These are phyloP conservation scores for Melanotus villosus DNA, from an alignment of 2,888 invertebrate genomes.

Conservation along the genomic window DNA sequence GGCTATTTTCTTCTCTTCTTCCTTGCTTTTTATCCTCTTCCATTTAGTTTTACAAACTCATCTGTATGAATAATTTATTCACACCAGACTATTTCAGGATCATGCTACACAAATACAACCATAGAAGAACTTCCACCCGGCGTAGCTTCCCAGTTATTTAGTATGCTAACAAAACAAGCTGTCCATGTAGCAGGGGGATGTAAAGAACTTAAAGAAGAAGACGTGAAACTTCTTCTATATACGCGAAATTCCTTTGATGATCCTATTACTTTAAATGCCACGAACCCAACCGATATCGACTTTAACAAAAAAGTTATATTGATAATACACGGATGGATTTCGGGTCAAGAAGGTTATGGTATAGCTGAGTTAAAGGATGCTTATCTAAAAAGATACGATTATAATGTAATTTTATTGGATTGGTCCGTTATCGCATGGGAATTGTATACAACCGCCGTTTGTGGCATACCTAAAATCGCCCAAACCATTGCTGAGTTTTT, in stretches of 20 bases:
- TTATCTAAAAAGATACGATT: conserved; percentile 17
- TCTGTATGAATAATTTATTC: too few species aligned
- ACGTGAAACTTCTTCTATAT: not conserved
- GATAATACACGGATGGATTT: conserved; percentile 10
- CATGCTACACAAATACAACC: too few species aligned
- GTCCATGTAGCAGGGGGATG: not conserved
- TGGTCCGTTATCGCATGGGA: not conserved
- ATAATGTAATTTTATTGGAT: conserved; percentile 4
- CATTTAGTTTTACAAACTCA: too few species aligned
- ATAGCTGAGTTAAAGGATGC: conserved; percentile 9
- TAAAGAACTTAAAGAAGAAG: not conserved
- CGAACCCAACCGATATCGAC: not conserved
- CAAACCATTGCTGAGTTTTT: not conserved
- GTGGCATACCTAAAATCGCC: conserved; percentile 16
- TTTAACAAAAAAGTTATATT: not conserved
- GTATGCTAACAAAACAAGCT: not conserved
- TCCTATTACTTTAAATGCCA: not conserved
- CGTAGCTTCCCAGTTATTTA: not conserved
- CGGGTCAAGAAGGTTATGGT: not conserved
- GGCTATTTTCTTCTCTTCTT: too few species aligned
- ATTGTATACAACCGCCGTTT: not conserved
- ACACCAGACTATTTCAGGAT: too few species aligned
- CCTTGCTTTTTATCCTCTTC: too few species aligned
- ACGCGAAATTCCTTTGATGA: not conserved
- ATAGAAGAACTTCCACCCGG: conserved; percentile 3